phyloP scores from a whole-genome alignment of 2,797 vertebrate species.

The Rachycentron canadum region DNA sequence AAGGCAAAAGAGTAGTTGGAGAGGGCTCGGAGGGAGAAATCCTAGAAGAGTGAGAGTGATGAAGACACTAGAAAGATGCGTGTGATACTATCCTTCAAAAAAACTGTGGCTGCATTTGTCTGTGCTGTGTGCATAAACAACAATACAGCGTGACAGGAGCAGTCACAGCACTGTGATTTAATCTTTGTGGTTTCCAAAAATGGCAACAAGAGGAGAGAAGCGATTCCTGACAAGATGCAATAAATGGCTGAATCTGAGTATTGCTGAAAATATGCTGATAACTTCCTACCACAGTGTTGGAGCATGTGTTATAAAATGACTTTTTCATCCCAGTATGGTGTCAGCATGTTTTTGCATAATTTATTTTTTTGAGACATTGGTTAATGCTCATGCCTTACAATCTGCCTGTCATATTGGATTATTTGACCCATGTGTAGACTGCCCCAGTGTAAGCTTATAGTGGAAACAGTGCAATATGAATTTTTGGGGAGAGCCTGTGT shows the following conservation, averaged over 20 bases:
- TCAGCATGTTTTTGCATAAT: background rate
- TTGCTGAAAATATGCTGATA: constrained; percentile 22
- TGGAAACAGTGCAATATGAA: background rate
- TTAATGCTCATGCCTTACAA: background rate
- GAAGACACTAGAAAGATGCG: background rate
- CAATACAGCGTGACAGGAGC: constrained; percentile 40
- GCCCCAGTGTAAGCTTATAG: constrained; percentile 8
- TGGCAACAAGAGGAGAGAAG: constrained; percentile 21
- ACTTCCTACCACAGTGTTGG: constrained; percentile 33
- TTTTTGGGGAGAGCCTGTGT: background rate
- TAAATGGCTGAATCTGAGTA: constrained; percentile 24
- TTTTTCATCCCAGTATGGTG: background rate
- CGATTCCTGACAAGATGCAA: constrained; percentile 39
- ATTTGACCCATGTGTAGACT: constrained; percentile 4
- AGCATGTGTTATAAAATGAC: constrained; percentile 26
- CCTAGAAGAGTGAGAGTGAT: background rate
- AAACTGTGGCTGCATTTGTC: constrained; percentile 18
- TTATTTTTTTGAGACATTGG: background rate
- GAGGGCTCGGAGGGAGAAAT: constrained; percentile 35
- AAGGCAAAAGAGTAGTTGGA: constrained; percentile 69
- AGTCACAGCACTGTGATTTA: constrained; percentile 46
- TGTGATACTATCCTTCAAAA: constrained; percentile 2
- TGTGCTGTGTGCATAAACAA: constrained; percentile 35
- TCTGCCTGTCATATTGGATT: background rate
- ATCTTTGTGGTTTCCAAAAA: constrained; percentile 57